Percentiles rank a stretch among this genome's conserved stretches.
These are phyloP conservation scores for Thaumetopoea pityocampa DNA, from an alignment of 1,140 invertebrate species.

Conservation along the genomic window DNA sequence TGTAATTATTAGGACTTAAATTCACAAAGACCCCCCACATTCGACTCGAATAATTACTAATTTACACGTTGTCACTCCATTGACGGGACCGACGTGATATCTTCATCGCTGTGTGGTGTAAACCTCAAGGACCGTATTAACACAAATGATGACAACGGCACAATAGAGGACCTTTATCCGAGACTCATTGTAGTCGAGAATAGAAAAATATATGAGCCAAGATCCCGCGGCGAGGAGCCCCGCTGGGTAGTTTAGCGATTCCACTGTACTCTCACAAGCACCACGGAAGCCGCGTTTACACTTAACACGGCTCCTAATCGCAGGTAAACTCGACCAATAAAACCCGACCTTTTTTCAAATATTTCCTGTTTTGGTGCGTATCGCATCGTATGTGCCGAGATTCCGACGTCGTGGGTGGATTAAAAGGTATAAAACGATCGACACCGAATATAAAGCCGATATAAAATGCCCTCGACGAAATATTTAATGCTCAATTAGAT, in stretches of 20 bases:
- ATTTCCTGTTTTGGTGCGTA: constrained; percentile 69
- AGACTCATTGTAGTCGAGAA: constrained; percentile 63
- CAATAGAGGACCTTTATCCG: constrained; percentile 55
- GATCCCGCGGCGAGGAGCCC: constrained; percentile 54
- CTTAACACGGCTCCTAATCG: constrained; percentile 66
- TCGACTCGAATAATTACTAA: constrained; percentile 64
- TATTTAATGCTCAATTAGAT: constrained; percentile 74
- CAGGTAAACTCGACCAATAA: constrained; percentile 71
- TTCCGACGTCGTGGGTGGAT: constrained; percentile 65
- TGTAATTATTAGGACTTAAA: too few species aligned
- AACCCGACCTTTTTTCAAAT: constrained; percentile 62
- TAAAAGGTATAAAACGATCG: constrained; percentile 64
- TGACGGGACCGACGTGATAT: constrained; percentile 54
- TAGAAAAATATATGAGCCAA: constrained; percentile 65
- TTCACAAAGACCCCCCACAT: constrained; percentile 58
- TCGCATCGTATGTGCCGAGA: constrained; percentile 49
- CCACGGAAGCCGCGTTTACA: constrained; percentile 70
- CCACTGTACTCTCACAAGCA: constrained; percentile 39
- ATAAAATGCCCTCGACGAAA: constrained; percentile 70
- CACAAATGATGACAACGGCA: constrained; percentile 71
- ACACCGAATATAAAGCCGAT: constrained; percentile 63
- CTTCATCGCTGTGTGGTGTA: constrained; percentile 67
- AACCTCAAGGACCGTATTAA: constrained; percentile 73
- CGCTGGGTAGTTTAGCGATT: constrained; percentile 56
- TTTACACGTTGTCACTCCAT: constrained; percentile 68